Conservation (phyloP, 2,888 invertebrate genomes). For the Drosophila algonquin region DNA sequence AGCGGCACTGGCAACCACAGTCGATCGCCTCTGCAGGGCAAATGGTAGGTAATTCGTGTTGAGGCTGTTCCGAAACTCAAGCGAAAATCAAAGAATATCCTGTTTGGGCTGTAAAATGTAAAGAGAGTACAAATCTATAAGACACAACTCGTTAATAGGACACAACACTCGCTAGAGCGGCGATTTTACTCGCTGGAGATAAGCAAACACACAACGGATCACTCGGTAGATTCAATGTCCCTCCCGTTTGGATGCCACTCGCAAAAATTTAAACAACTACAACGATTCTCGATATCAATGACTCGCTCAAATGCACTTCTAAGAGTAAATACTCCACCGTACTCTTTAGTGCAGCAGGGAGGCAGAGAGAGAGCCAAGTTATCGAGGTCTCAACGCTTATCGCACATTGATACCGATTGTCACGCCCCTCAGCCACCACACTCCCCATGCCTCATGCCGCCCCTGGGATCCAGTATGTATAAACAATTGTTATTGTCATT, state of each 20-base stretch:
- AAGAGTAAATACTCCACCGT: too few relatives aligned
- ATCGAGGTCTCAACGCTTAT: conserved; percentile 12
- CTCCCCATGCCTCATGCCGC: not conserved
- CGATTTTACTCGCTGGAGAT: not conserved
- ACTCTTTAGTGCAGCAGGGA: not conserved
- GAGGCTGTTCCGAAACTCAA: conserved; percentile 63
- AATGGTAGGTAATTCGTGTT: conserved; percentile 82
- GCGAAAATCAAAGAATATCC: conserved; percentile 15
- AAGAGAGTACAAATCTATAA: not conserved
- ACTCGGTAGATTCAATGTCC: not conserved
- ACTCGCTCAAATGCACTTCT: too few relatives aligned
- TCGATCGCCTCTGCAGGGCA: conserved; percentile 78
- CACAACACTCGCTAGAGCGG: not conserved
- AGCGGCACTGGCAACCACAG: conserved; percentile 75
- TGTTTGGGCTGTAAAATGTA: not conserved
- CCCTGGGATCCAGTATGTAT: not conserved
- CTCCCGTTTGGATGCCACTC: not conserved
- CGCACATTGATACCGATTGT: conserved; percentile 13
- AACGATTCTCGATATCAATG: too few relatives aligned
- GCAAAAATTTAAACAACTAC: too few relatives aligned
- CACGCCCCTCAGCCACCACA: not conserved
- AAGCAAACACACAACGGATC: not conserved
- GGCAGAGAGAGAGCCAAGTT: not conserved
- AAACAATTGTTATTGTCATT: conserved; percentile 60
- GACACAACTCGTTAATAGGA: not conserved